Percentiles rank a stretch among this genome's conserved stretches.
Evolutionary conservation across 64 coral and sea anemone genomes (phyloP).

Genomic region (Anthopleura sola): DNA sequence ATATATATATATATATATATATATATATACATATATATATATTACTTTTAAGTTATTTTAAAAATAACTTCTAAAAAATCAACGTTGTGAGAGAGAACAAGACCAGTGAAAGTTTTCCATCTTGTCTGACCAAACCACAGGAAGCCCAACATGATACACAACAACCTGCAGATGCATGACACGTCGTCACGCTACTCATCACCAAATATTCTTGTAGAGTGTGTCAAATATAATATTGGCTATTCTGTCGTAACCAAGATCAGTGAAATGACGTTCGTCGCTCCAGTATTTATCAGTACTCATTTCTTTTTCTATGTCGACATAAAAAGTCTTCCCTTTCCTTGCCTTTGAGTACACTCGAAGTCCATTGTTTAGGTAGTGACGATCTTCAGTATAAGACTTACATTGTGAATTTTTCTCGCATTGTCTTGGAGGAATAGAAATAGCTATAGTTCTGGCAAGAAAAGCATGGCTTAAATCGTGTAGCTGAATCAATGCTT

Average conservation of each 20-base stretch:
- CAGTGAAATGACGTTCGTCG: not conserved
- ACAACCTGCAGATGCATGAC: too few species aligned
- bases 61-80: too few species aligned
- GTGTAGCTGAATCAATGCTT: not conserved
- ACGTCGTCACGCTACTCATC: not conserved
- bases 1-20: too few species aligned
- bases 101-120: too few species aligned
- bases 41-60: too few species aligned
- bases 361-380: not conserved
- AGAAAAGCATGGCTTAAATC: not conserved
- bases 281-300: not conserved
- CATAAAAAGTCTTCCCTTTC: not conserved
- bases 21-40: too few species aligned
- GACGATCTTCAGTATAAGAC: not conserved
- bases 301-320: not conserved
- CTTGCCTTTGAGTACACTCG: not conserved
- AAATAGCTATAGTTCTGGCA: not conserved
- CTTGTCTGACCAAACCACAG: not conserved
- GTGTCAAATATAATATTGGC: not conserved
- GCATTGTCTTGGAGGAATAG: not conserved
- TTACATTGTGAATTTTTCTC: not conserved
- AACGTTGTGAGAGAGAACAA: too few species aligned
- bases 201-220: too few species aligned
- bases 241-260: not conserved
- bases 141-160: not conserved